A percentile compares a stretch with the other conserved stretches of the same genome.
Conservation (phyloP, 2,888 invertebrate genomes). For the Caenorhabditis zanzibari region DNA sequence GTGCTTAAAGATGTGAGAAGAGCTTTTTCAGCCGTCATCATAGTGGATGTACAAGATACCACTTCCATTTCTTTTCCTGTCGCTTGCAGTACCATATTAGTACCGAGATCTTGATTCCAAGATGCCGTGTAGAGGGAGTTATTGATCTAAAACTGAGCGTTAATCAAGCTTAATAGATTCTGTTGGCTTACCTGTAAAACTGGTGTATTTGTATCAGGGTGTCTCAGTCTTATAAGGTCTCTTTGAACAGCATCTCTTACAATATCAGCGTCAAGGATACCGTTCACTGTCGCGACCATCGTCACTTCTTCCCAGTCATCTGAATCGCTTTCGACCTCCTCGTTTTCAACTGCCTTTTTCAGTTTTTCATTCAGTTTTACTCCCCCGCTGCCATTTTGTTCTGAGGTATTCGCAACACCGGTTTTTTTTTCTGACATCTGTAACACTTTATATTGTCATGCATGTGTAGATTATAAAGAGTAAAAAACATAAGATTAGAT, state of each 20-base stretch:
- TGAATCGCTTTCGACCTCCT: conserved; percentile 34
- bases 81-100: conserved; percentile 74
- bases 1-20: conserved; percentile 62
- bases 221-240: conserved; percentile 66
- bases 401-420: not conserved
- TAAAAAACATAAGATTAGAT: too few species aligned
- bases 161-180: not conserved
- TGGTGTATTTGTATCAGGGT: conserved; percentile 68
- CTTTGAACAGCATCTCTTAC: conserved; percentile 70
- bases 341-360: not conserved
- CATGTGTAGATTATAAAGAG: too few species aligned
- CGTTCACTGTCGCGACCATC: conserved; percentile 76
- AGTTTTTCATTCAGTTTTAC: not conserved
- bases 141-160: conserved; percentile 73
- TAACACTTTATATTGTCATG: too few species aligned
- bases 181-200: conserved; percentile 70
- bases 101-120: conserved; percentile 76
- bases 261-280: conserved; percentile 77
- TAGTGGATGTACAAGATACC: conserved; percentile 66
- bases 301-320: conserved; percentile 78
- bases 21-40: conserved; percentile 74
- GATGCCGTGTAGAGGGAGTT: conserved; percentile 76
- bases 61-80: conserved; percentile 68
- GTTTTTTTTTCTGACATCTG: too few species aligned
- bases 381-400: not conserved